Base-by-base conservation (phyloP, 2,888 invertebrate species). In the Disparrhopalites patrizii region DNA sequence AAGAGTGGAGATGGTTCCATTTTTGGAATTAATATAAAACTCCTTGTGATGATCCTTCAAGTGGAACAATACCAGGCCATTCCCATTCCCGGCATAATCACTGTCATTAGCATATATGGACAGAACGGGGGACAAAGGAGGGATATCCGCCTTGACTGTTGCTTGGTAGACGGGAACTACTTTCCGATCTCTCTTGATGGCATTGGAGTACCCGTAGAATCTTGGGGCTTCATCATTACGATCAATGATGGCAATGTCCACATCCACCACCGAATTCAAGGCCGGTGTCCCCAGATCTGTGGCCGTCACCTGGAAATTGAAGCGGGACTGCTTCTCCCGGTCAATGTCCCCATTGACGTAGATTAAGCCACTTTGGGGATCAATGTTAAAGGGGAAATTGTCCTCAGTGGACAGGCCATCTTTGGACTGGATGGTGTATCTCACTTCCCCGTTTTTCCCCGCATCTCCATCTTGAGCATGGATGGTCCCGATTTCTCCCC, bases 11-110 rank as follows among this genome's bases (percentile, higher is more conserved):
- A 93, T 84, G 1, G 87, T 83, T 10, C 93, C 93, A 76, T 92
- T 91, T 76, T 91, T 88, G 0, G 90, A 91, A 78, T 93, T 92
- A 58, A 93, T 89, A 23, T 87, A 82, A 77, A 93, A 92, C 50
- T 87, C 77, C 28, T 77, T 76, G 56, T 78, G 77, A 50, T 78
- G 78, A 30, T 76, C 76, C 36, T 62, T 72, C 51, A 75, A 52
- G 57, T 75, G 75, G 62, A 75, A 73, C 31, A 75, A 67, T 20
- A 75, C 73, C 15, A 75, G 67, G 10, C 75, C 92, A 76, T 93
- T 93, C n/a, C 92, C 92, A 76, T 92, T 91, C 1, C 90, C 89
- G 50, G 86, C 80, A 73, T 90, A 90, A 78, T 93, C 93, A 15
- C 89, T 86, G 79, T 93, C 93, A 71, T 91, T 91, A 0, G 93